Evolutionary conservation across 2,888 invertebrate genomes (phyloP).

Genomic region (Troides aeacus): DNA sequence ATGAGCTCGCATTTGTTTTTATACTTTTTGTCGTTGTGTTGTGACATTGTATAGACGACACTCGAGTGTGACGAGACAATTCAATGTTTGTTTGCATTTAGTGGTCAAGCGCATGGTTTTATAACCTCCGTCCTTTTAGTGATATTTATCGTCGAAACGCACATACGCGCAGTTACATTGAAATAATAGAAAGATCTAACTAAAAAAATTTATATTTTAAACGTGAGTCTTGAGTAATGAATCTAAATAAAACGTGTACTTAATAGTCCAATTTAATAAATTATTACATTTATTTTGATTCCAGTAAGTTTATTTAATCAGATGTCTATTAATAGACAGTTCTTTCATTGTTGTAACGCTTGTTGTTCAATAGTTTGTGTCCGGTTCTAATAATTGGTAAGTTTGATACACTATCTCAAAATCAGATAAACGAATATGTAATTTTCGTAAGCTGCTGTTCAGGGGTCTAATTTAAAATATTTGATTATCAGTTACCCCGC

Average conservation of each 20-base stretch:
- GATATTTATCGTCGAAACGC: not conserved
- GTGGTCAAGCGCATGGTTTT: not conserved
- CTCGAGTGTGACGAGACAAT: slow-evolving; percentile 1
- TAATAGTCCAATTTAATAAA: not conserved
- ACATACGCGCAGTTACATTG: too few species aligned
- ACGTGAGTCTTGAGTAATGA: too few species aligned
- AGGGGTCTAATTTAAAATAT: slow-evolving; percentile 36
- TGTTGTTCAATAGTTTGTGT: not conserved
- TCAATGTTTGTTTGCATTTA: slow-evolving; percentile 6
- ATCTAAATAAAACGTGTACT: too few species aligned
- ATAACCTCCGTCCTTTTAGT: not conserved
- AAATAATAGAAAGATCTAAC: too few species aligned
- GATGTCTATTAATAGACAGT: not conserved
- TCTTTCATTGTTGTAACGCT: not conserved
- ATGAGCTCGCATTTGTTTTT: slow-evolving; percentile 27
- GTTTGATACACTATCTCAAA: not conserved
- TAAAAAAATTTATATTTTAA: too few species aligned
- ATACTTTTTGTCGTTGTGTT: slow-evolving; percentile 2
- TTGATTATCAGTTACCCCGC: slow-evolving; percentile 44
- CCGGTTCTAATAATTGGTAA: not conserved
- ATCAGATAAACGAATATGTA: not conserved
- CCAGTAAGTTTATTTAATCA: not conserved
- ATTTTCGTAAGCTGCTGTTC: slow-evolving; percentile 9
- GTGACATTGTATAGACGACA: slow-evolving; percentile 5
- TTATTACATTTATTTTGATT: not conserved